Base-by-base conservation (phyloP, 2,797 vertebrate genomes). In the Eupleurogrammus muticus region DNA sequence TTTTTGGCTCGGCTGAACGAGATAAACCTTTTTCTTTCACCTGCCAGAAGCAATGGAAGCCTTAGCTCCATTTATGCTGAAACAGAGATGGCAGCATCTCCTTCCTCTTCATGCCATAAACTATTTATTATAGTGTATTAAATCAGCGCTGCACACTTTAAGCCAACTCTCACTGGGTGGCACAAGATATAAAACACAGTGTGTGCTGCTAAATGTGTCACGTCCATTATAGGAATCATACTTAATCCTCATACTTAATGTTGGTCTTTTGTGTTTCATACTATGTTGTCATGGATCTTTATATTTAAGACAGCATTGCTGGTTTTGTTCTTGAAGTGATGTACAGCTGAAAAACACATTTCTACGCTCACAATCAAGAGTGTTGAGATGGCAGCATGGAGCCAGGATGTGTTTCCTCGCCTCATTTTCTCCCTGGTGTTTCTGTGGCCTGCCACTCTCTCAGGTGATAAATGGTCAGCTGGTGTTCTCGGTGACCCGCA, bases 391-490 rank as follows among this genome's bases (percentile, higher is more conserved):
- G 36, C 42, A 58, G 35, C 54, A 40, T 68, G 24, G 44, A 59
- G 9, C 11, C 32, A 23, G 36, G 7, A 82, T 0, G 4, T 44
- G 49, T 76, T 61, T 35, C 14, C 12, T 21, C 38, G 19, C 49
- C 19, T 9, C 10, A 17, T 44, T 51, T 28, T 28, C 11, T 7
- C 4, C 2, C 0, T 59, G 1, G 14, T 48, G 19, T 48, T 12
- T 46, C 8, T 49, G 7, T 77, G 5, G 56, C 24, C 23, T 28
- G 7, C 20, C 1, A 16, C 16, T 16, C 42, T 50, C n/a, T 54
- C 93, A 99, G 98, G 90, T 99, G 87, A 84, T 93, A 53, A 95
- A 87, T 2, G 96, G 98, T 63, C 93, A 97, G 83, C 93, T 99
- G 61, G 96, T 97, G 65, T 96, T 99, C 91, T 93, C 93, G 0